Evolutionary conservation across 2,797 vertebrate species (phyloP).

Genomic region (Hoplostethus atlanticus): DNA sequence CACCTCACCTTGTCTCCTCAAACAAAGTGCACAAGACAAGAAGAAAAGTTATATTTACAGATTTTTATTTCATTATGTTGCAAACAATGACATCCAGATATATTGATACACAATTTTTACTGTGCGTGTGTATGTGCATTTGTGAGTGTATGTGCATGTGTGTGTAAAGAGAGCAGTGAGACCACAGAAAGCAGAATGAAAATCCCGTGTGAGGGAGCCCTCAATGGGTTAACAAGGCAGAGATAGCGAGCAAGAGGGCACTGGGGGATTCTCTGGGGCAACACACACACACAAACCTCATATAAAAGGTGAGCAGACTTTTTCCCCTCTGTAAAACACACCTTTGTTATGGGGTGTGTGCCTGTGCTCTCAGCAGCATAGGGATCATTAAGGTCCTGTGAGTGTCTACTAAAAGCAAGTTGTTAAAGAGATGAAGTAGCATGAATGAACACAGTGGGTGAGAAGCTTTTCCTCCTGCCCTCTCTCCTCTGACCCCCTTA

Average conservation of each 20-base stretch:
- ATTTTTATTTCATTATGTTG: slow-evolving; percentile 87
- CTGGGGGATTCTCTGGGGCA: slow-evolving; percentile 75
- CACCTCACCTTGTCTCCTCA: slow-evolving; percentile 3
- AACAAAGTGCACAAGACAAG: slow-evolving; percentile 40
- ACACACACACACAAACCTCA: slow-evolving; percentile 70
- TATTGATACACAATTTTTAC: slow-evolving; percentile 87
- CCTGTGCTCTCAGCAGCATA: slow-evolving; percentile 76
- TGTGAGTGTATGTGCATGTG: slow-evolving; percentile 74
- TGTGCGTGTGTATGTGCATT: slow-evolving; percentile 79
- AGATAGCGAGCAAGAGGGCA: slow-evolving; percentile 80
- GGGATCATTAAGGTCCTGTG: slow-evolving; percentile 81
- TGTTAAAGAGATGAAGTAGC: slow-evolving; percentile 69
- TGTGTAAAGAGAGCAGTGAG: slow-evolving; percentile 81
- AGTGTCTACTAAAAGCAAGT: slow-evolving; percentile 76
- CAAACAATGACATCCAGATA: slow-evolving; percentile 91
- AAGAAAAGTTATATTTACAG: slow-evolving; percentile 82
- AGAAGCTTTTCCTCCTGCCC: slow-evolving; percentile 67
- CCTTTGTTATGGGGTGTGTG: slow-evolving; percentile 57
- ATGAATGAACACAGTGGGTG: slow-evolving; percentile 72
- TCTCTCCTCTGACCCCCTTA: slow-evolving; percentile 41
- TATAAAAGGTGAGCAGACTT: slow-evolving; percentile 58
- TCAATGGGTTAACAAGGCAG: slow-evolving; percentile 85
- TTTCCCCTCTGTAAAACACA: slow-evolving; percentile 70
- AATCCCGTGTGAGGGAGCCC: slow-evolving; percentile 78
- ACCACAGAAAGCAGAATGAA: slow-evolving; percentile 86